Percentiles rank a stretch among this genome's conserved stretches.
Evolutionary conservation across 2,113 vertebrate species (phyloP).

Genomic region (Rynchops niger): DNA sequence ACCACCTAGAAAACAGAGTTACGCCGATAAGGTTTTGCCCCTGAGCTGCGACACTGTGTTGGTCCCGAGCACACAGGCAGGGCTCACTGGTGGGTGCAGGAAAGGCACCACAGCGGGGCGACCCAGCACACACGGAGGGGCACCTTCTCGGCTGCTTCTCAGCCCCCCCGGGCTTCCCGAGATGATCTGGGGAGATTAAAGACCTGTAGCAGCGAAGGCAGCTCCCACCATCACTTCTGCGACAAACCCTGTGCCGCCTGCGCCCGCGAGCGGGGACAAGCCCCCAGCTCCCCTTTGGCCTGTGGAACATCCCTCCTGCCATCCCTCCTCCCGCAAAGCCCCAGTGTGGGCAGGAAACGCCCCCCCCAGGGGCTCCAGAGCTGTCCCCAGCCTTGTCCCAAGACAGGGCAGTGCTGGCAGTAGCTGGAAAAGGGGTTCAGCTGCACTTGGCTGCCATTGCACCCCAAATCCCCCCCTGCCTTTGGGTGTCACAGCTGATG

Average conservation of each 20-base stretch:
- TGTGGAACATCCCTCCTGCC: not conserved
- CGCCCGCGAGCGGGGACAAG: accelerated
- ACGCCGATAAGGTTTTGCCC: accelerated
- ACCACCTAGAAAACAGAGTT: not conserved
- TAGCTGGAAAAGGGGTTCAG: not conserved
- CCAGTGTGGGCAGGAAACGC: accelerated
- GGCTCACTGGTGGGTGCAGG: not conserved
- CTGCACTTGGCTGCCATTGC: accelerated
- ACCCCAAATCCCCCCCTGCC: not conserved
- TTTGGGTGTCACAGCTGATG: not conserved
- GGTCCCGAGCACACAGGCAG: not conserved
- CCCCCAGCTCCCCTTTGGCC: not conserved
- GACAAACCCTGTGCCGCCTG: not conserved
- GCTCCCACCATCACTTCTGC: not conserved
- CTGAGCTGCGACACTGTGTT: accelerated
- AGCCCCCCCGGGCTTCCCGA: not conserved
- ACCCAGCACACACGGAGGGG: not conserved
- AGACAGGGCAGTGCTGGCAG: not conserved
- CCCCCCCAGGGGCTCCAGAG: accelerated
- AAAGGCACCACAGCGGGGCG: accelerated
- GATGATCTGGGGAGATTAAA: not conserved
- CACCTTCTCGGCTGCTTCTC: not conserved
- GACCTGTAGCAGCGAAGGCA: accelerated
- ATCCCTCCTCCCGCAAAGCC: not conserved
- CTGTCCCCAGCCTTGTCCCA: not conserved